Conservation (phyloP, 92 coral and sea anemone species). For the Epizoanthus stellaris region DNA sequence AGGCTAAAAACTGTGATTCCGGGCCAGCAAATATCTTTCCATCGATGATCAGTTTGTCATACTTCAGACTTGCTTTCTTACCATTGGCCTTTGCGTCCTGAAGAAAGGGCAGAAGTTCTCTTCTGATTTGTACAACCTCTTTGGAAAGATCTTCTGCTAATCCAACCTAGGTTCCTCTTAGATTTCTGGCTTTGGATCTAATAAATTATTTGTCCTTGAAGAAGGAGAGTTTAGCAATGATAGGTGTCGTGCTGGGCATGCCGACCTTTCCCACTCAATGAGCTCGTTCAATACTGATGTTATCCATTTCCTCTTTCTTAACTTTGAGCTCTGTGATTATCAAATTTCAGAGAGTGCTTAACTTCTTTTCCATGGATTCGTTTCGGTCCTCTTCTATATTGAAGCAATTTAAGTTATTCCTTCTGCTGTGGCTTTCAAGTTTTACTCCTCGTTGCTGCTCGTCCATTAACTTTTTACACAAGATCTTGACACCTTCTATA, state of each 20-base stretch:
- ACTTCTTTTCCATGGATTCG: constrained; percentile 12
- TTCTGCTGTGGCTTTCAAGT: constrained; percentile 44
- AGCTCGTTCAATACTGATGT: constrained; percentile 28
- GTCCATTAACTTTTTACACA: neutral
- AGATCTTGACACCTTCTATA: constrained; percentile 10
- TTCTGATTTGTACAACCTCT: constrained; percentile 15
- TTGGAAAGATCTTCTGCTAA: constrained; percentile 2
- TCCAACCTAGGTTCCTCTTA: neutral
- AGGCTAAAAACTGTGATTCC: neutral
- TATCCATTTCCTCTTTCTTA: neutral
- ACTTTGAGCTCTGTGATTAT: constrained; percentile 22
- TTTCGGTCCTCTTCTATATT: constrained; percentile 13
- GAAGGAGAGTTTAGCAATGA: constrained; percentile 28
- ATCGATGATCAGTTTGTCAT: constrained; percentile 15
- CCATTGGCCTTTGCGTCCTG: constrained; percentile 13
- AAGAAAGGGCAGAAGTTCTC: constrained; percentile 16
- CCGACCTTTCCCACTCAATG: constrained; percentile 29
- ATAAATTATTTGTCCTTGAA: constrained; percentile 11
- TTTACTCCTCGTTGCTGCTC: constrained; percentile 18
- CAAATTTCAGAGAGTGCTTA: constrained; percentile 5
- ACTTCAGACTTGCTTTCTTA: constrained; percentile 11
- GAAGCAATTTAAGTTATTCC: constrained; percentile 42
- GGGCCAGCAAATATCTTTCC: constrained; percentile 31
- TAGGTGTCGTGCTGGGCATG: constrained; percentile 25
- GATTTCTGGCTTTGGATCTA: constrained; percentile 10